Evolutionary conservation across 2,113 vertebrate species (phyloP).

Genomic region (Entosphenus tridentatus): DNA sequence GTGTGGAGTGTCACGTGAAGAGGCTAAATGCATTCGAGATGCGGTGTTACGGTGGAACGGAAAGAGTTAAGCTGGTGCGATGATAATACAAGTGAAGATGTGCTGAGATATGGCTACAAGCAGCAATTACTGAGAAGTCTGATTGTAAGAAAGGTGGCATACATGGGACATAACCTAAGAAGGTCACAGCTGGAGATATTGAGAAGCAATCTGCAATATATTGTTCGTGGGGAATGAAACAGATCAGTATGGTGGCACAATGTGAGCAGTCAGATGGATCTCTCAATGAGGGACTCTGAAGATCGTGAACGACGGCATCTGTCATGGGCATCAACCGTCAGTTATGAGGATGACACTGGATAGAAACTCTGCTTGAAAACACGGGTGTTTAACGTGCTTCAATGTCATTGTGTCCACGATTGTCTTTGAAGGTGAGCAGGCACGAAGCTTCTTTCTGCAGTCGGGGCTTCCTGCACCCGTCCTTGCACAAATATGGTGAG

Average conservation of each 20-base stretch:
- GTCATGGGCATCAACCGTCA: background rate
- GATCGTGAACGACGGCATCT: background rate
- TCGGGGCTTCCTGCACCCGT: conserved; percentile 85
- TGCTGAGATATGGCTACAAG: too few relatives aligned
- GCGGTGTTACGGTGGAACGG: too few relatives aligned
- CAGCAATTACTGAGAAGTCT: too few relatives aligned
- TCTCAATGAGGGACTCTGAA: background rate
- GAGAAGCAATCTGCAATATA: too few relatives aligned
- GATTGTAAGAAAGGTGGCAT: too few relatives aligned
- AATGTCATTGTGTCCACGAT: background rate
- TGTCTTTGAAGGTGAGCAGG: conserved; percentile 55
- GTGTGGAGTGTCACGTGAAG: background rate
- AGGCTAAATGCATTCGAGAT: too few relatives aligned
- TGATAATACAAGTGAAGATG: too few relatives aligned
- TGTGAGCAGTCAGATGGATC: background rate
- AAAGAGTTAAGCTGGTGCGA: too few relatives aligned
- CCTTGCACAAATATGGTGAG: conserved; percentile 96
- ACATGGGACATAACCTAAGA: too few relatives aligned
- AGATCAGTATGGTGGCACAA: background rate
- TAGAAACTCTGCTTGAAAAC: conserved; percentile 4
- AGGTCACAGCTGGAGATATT: too few relatives aligned
- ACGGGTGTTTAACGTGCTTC: background rate
- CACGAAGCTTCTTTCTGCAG: conserved; percentile 90
- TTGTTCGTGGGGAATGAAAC: too few relatives aligned
- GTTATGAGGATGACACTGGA: conserved; percentile 12